Base-by-base conservation (phyloP, 2,797 vertebrate species). In the Cirrhinus molitorella region DNA sequence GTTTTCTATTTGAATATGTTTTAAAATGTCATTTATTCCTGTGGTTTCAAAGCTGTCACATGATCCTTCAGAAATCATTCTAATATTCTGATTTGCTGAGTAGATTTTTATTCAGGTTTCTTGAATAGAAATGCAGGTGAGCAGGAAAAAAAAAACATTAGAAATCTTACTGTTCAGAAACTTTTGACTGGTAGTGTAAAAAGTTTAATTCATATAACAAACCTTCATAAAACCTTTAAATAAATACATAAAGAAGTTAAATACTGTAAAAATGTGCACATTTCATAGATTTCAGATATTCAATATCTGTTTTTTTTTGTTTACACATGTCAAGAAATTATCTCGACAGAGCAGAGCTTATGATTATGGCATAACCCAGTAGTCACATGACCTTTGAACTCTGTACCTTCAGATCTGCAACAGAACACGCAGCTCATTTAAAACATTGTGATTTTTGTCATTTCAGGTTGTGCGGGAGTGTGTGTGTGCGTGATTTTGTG, bases 381-480 rank as follows among this genome's bases (percentile, higher is more conserved):
- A 16, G 37, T 80, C 43, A 8, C 45, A 4, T 75, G 47, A 76
- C 61, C 13, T 31, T 76, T 45, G 34, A 76, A 53, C 61, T 76
- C 17, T 83, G 61, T 55, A 45, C 47, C 25, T 43, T 23, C 23
- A 57, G 8, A 28, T 34, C 23, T 43, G 13, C 31, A 23, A 12
- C 31, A 55, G 4, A 37, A n/a, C 21, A n/a, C 19, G 10, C 28
- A 37, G 12, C 31, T 28, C 17, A 17, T 65, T 21, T 9, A 4
- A 40, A 80, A 25, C 47, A 1, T 31, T 70, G 19, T 76, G 34
- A n/a, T 67, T 67, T n/a, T 76, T 67, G 34, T 83, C 16, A 11
- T 28, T 76, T 45, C 73, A 83, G 80, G 72, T 75, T 3, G 43
- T 16, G 65, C 13, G 0, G 7, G 40, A 76, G 63, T 71, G 37